phyloP scores from a whole-genome alignment of 2,888 invertebrate genomes.

The Lydus trimaculatus region DNA sequence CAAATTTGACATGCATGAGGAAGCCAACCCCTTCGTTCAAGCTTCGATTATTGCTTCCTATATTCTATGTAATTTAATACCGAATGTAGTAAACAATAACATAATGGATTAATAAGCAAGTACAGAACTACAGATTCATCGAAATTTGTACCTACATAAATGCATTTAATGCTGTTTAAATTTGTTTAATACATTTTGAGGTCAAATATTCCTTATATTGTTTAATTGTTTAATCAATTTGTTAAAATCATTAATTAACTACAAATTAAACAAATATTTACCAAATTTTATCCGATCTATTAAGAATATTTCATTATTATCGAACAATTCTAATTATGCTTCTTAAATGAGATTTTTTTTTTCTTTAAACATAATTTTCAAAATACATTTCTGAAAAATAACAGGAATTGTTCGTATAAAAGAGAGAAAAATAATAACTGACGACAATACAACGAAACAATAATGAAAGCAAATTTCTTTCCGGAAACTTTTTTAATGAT shows the following conservation, averaged over 20 bases:
- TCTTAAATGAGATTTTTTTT: background rate
- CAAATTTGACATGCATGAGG: slow-evolving; percentile 34
- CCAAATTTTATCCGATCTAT: background rate
- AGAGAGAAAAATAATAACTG: background rate
- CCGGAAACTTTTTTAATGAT: slow-evolving; percentile 5
- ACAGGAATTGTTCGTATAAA: background rate
- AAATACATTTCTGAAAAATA: background rate
- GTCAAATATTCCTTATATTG: background rate
- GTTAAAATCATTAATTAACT: background rate
- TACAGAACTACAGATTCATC: slow-evolving; percentile 24
- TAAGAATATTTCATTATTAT: background rate
- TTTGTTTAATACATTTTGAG: background rate
- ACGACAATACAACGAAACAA: background rate
- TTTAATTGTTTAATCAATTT: slow-evolving; percentile 11
- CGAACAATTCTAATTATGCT: background rate
- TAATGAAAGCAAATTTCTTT: slow-evolving; percentile 5
- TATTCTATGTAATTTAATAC: slow-evolving; percentile 34
- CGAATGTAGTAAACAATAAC: slow-evolving; percentile 33
- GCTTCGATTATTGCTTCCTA: slow-evolving; percentile 32
- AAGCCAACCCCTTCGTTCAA: slow-evolving; percentile 27
- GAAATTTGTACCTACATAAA: slow-evolving; percentile 11
- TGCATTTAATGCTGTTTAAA: slow-evolving; percentile 11
- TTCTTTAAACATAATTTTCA: background rate
- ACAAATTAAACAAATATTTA: background rate
- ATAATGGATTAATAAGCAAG: slow-evolving; percentile 33